phyloP scores from a whole-genome alignment of 2,113 vertebrate species.

The Microtus ochrogaster region DNA sequence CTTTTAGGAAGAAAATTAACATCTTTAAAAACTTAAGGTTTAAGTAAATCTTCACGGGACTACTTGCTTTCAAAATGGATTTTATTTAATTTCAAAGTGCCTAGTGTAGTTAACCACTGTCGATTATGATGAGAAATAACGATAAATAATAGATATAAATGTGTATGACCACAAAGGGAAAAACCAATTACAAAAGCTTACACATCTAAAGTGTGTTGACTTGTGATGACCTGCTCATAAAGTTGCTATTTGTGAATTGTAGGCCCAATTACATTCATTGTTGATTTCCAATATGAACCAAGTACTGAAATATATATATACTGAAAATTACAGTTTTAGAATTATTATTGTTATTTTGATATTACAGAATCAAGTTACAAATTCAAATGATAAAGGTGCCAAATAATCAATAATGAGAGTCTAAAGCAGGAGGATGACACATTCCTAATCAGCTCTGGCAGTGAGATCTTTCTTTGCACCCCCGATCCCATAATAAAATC shows the following conservation, averaged over 20 bases:
- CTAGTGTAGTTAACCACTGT: conserved; percentile 42
- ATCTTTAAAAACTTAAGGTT: conserved; percentile 72
- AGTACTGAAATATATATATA: conserved; percentile 18
- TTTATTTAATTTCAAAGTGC: conserved; percentile 63
- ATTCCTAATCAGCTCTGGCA: background rate
- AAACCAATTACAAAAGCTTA: background rate
- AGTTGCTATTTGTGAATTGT: background rate
- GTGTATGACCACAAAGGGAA: conserved; percentile 13
- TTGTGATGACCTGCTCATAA: background rate
- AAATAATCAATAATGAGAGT: background rate
- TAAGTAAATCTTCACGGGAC: conserved; percentile 65
- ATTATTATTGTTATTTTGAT: conserved; percentile 18
- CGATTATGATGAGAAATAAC: background rate
- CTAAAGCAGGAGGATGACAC: background rate
- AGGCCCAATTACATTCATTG: conserved; percentile 26
- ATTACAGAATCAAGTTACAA: background rate
- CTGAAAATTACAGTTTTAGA: conserved; percentile 47
- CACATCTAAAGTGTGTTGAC: background rate
- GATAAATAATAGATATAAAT: conserved; percentile 38
- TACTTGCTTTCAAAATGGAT: conserved; percentile 66
- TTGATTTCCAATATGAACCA: conserved; percentile 9
- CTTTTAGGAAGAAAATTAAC: conserved; percentile 46
- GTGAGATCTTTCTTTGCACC: background rate
- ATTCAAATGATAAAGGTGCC: background rate
- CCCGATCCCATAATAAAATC: background rate